Conservation (phyloP, 2,888 invertebrate species). For the Subacronicta megacephala region DNA sequence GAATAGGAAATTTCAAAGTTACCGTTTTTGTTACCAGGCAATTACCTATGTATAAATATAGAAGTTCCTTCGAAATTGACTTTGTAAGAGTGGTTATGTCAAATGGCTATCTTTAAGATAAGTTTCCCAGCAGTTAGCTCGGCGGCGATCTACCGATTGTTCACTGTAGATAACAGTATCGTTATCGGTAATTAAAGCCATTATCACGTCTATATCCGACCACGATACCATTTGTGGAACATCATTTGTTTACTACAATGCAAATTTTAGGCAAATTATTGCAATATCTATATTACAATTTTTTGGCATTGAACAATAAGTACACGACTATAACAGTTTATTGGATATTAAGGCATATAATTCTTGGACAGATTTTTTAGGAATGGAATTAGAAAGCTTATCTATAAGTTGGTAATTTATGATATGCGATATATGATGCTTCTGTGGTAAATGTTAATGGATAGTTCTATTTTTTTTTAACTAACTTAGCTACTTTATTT, state of each 20-base stretch:
- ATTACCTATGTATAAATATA: too few species aligned
- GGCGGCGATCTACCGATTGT: constrained; percentile 20
- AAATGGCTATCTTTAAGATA: constrained; percentile 17
- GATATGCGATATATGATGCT: too few species aligned
- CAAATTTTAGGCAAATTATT: constrained; percentile 43
- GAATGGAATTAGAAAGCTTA: background rate
- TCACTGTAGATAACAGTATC: constrained; percentile 16
- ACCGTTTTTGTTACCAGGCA: background rate
- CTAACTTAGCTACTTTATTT: too few species aligned
- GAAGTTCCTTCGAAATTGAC: background rate
- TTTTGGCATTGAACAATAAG: too few species aligned
- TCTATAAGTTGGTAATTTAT: background rate
- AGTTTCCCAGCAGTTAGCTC: constrained; percentile 13
- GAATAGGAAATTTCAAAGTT: too few species aligned
- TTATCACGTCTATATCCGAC: constrained; percentile 31
- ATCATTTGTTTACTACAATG: constrained; percentile 34
- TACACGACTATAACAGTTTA: background rate
- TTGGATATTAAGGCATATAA: too few species aligned
- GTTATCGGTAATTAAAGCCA: constrained; percentile 40
- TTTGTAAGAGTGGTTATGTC: background rate
- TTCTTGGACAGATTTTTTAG: background rate
- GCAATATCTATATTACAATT: constrained; percentile 11
- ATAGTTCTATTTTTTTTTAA: too few species aligned
- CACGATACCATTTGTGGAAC: constrained; percentile 25
- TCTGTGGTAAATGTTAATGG: background rate